Evolutionary conservation across 1,140 invertebrate genomes (phyloP).

Genomic region (Drosophila elegans): DNA sequence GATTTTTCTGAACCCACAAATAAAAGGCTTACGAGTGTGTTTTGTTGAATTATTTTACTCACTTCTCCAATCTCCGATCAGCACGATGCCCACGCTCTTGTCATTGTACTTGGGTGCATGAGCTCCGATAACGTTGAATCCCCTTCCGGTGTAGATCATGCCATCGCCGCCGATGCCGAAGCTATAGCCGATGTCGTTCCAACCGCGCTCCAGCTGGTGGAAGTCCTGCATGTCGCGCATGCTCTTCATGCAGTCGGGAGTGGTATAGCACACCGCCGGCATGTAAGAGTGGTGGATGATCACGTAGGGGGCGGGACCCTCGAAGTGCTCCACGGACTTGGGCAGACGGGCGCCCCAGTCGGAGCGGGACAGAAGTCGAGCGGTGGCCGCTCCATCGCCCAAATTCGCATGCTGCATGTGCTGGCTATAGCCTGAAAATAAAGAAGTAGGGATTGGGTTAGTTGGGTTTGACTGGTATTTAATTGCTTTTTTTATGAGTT

Average conservation of each 20-base stretch:
- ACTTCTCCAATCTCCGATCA: slow-evolving; percentile 90
- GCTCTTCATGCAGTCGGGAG: slow-evolving; percentile 85
- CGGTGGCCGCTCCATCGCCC: slow-evolving; percentile 9
- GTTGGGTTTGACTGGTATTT: neutral
- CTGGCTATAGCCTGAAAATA: slow-evolving; percentile 69
- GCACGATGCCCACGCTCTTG: slow-evolving; percentile 90
- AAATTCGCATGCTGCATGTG: slow-evolving; percentile 55
- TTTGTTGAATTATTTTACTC: slow-evolving; percentile 60
- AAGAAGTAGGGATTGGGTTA: slow-evolving; percentile 9
- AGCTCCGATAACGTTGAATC: slow-evolving; percentile 90
- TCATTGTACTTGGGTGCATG: slow-evolving; percentile 90
- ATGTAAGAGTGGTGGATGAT: slow-evolving; percentile 91
- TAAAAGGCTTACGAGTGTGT: no score
- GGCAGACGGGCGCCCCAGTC: slow-evolving; percentile 88
- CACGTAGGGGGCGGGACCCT: slow-evolving; percentile 89
- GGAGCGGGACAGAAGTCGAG: slow-evolving; percentile 85
- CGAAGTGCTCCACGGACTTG: slow-evolving; percentile 84
- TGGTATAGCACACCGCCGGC: slow-evolving; percentile 87
- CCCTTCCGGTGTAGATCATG: slow-evolving; percentile 90
- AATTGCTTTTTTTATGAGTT: no score
- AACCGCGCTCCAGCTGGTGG: slow-evolving; percentile 87
- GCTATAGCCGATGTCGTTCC: slow-evolving; percentile 91
- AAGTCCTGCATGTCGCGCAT: slow-evolving; percentile 87
- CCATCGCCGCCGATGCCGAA: slow-evolving; percentile 93
- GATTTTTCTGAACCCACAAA: no score